Evolutionary conservation across 2,797 vertebrate species (phyloP).

Genomic region (Enoplosus armatus): DNA sequence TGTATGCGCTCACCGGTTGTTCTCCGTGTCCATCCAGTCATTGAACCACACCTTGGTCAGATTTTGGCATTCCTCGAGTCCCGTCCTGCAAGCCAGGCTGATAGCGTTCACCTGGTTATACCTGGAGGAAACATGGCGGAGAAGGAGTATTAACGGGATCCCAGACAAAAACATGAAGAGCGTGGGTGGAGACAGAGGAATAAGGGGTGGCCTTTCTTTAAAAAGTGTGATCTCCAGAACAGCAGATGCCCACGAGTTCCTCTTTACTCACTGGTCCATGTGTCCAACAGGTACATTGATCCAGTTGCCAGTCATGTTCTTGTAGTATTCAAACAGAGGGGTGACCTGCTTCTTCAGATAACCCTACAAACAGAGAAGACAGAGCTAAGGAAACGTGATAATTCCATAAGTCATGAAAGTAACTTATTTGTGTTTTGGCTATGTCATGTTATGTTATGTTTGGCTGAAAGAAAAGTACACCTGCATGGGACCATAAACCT

Average conservation of each 20-base stretch:
- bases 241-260: neutral
- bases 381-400: neutral
- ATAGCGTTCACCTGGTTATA: slow-evolving; percentile 91
- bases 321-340: slow-evolving; percentile 83
- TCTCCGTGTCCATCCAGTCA: slow-evolving; percentile 9
- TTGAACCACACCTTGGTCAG: slow-evolving; percentile 59
- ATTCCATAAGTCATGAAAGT: neutral
- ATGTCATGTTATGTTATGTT: neutral
- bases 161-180: neutral
- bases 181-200: neutral
- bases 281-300: neutral
- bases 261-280: slow-evolving; percentile 85
- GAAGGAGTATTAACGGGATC: neutral
- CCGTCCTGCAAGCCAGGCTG: slow-evolving; percentile 88
- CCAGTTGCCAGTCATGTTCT: slow-evolving; percentile 61
- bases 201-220: neutral
- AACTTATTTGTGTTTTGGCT: neutral
- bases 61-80: slow-evolving; percentile 65
- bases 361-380: slow-evolving; percentile 69
- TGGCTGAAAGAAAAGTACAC: slow-evolving; percentile 71
- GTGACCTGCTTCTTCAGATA: slow-evolving; percentile 87
- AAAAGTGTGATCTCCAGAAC: neutral
- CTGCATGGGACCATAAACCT: slow-evolving; percentile 91
- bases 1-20: slow-evolving; percentile 80
- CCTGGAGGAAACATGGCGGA: slow-evolving; percentile 72